Conservation (phyloP, 2,113 vertebrate species). For the Microtus oregoni region DNA sequence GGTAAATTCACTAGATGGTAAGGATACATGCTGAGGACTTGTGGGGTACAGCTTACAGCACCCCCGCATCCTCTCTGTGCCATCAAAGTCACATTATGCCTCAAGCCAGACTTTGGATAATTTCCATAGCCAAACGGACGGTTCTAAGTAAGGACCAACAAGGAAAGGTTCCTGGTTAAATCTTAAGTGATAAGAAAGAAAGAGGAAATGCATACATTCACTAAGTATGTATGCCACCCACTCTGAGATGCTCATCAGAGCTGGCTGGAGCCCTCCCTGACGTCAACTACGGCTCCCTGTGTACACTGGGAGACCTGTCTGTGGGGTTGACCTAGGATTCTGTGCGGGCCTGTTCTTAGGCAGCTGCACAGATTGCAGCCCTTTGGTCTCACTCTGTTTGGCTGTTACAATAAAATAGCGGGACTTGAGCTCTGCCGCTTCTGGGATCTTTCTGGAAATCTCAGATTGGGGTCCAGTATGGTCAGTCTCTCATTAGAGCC, state of each 20-base stretch:
- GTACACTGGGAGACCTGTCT: not conserved
- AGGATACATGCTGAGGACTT: not conserved
- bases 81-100: not conserved
- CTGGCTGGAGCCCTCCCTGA: too few species aligned
- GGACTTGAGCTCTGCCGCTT: not conserved
- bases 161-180: not conserved
- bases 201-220: not conserved
- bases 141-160: not conserved
- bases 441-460: not conserved
- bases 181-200: constrained; percentile 36
- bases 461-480: too few species aligned
- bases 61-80: not conserved
- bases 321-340: not conserved
- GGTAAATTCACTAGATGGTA: not conserved
- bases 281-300: not conserved
- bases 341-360: not conserved
- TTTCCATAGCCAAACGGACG: not conserved
- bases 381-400: not conserved
- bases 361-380: not conserved
- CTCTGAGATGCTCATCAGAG: not conserved
- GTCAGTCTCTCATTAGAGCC: not conserved
- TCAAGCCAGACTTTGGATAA: not conserved
- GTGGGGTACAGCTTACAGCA: not conserved
- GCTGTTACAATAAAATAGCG: not conserved
- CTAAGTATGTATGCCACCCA: not conserved